A percentile compares a stretch with the other conserved stretches of the same genome.
Conservation (phyloP, 2,113 vertebrate genomes). For the Eurypyga helias region DNA sequence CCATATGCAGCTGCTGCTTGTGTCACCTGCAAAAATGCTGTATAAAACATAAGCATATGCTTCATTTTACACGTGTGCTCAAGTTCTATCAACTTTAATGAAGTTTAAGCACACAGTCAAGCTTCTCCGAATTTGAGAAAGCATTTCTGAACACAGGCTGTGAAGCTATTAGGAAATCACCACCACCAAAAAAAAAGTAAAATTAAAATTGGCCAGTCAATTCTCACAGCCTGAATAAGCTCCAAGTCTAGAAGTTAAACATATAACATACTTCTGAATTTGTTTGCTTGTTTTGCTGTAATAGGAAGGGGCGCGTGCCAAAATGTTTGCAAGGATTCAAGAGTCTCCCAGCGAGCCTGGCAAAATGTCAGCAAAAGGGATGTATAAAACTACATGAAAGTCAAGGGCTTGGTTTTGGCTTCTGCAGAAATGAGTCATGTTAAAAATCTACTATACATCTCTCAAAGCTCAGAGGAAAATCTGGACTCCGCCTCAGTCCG, state of each 20-base stretch:
- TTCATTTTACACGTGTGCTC: conserved; percentile 44
- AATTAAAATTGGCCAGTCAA: not conserved
- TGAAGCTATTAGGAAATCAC: conserved; percentile 10
- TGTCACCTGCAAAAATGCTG: conserved; percentile 55
- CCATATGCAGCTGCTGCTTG: conserved; percentile 54
- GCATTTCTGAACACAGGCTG: not conserved
- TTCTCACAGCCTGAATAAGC: conserved; percentile 16
- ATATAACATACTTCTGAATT: conserved; percentile 10
- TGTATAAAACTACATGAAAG: conserved; percentile 15
- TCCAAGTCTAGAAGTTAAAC: conserved; percentile 11
- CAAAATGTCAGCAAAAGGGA: conserved; percentile 27
- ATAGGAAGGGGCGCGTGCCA: not conserved
- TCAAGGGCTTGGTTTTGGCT: not conserved
- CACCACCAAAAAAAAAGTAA: not conserved
- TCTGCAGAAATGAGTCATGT: not conserved
- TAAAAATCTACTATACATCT: not conserved
- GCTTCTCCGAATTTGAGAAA: not conserved
- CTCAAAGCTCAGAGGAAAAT: not conserved
- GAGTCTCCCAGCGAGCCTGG: conserved; percentile 1
- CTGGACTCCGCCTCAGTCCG: not conserved
- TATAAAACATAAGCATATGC: conserved; percentile 34
- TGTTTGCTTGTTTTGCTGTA: conserved; percentile 54
- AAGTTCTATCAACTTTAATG: conserved; percentile 44
- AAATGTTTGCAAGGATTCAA: conserved; percentile 34
- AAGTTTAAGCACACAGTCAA: conserved; percentile 24